Evolutionary conservation across 2,797 vertebrate species (phyloP).

Genomic region (Halcyon leucocephala): DNA sequence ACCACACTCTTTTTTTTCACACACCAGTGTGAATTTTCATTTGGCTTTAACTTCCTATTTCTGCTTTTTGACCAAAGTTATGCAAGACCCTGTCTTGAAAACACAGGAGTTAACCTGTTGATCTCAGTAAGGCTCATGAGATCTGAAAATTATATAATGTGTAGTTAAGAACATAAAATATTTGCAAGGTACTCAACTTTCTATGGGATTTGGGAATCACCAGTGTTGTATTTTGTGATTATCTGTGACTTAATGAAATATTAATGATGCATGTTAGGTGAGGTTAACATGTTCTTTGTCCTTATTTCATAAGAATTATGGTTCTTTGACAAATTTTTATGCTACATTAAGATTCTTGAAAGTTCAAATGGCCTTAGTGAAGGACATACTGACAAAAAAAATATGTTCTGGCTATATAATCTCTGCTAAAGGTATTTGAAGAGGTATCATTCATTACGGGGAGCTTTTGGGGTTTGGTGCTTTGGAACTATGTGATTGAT

Average conservation of each 20-base stretch:
- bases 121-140: neutral
- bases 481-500: neutral
- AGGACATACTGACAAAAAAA: neutral
- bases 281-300: neutral
- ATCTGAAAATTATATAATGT: neutral
- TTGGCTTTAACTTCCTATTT: neutral
- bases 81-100: neutral
- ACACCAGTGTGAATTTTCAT: neutral
- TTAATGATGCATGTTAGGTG: neutral
- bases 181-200: neutral
- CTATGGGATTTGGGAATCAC: neutral
- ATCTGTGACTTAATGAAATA: neutral
- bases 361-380: neutral
- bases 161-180: neutral
- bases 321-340: neutral
- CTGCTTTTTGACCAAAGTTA: neutral
- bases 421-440: neutral
- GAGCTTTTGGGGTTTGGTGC: neutral
- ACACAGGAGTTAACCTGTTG: neutral
- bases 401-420: neutral
- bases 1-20: neutral
- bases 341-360: neutral
- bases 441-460: neutral
- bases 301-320: neutral
- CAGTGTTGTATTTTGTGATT: neutral